Base-by-base conservation (phyloP, 2,888 invertebrate species). In the Acleris cristana region DNA sequence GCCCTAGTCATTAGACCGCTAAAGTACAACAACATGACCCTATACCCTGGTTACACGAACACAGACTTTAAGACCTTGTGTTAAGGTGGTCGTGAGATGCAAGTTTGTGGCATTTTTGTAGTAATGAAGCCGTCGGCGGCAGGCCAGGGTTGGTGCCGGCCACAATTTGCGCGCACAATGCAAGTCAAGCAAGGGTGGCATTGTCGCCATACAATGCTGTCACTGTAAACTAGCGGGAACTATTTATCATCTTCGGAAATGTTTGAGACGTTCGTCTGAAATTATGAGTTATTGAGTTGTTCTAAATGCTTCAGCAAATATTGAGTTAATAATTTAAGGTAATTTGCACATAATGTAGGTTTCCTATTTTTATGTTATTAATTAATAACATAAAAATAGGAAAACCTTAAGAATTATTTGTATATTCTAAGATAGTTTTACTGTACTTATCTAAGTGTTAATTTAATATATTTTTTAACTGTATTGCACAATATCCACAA, bases 41-140 rank as follows among this genome's bases (percentile, higher is more conserved):
- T 8, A 18, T 21, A 51, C 51, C 48, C n/a, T 5, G 3, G 12
- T 14, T 18, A 19, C 8, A 18, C 21, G 51, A 19, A 21, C n/a
- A 8, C 19, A 19, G 51, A 19, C 14, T 18, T 51, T 51, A 21
- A 21, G 10, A 14, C 21, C 12, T 18, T 51, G 19, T 51, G 19
- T 12, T 21, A 51, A 51, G 51, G 51, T 14, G 12, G 1, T 12
- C 7, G 8, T n/a, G 48, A 8, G 48, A 8, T 51, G 19, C 19
- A 40, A 40, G 14, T 12, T 51, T 21, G 51, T 51, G 12, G 10
- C 8, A 21, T 51, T 18, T 51, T 51, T 51, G 21, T 10, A 23
- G 56, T 40, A 44, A 56, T 44, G 56, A 26, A 44, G 7, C 55
- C 44, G 56, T 56, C 56, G 44, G 56, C 56, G 40, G 56, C 56